A percentile compares a stretch with the other conserved stretches of the same genome.
Evolutionary conservation across 92 coral and sea anemone species (phyloP).

Genomic region (Umimayanthus chanpuru): DNA sequence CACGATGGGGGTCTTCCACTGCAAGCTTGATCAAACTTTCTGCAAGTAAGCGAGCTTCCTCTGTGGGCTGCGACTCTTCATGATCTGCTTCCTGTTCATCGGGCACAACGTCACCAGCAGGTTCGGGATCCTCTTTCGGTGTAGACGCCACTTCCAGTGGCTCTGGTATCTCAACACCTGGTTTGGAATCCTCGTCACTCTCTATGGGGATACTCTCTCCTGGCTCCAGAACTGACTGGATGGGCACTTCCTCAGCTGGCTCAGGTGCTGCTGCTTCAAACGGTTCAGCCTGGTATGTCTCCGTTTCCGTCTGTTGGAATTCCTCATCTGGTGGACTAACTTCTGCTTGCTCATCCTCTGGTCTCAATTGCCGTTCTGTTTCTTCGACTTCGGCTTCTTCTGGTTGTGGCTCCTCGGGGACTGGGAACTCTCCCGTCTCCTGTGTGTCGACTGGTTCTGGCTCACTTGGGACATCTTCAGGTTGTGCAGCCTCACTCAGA

Average conservation of each 20-base stretch:
- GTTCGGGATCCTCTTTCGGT: slow-evolving; percentile 16
- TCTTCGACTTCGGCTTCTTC: not conserved
- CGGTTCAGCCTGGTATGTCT: slow-evolving; percentile 6
- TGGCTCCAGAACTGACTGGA: slow-evolving; percentile 32
- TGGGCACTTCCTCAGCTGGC: slow-evolving; percentile 39
- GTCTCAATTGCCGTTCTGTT: not conserved
- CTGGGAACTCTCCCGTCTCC: not conserved
- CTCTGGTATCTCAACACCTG: slow-evolving; percentile 37
- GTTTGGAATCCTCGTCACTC: slow-evolving; percentile 34
- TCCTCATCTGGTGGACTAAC: slow-evolving; percentile 13
- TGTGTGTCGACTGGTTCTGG: not conserved
- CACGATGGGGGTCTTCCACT: slow-evolving; percentile 15
- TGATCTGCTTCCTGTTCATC: not conserved
- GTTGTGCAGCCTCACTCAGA: not conserved
- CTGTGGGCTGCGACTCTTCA: not conserved
- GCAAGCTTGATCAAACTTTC: slow-evolving; percentile 27
- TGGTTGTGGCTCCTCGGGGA: not conserved
- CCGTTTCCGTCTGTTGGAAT: slow-evolving; percentile 22
- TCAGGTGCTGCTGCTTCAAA: slow-evolving; percentile 26
- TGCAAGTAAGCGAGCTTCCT: slow-evolving; percentile 32
- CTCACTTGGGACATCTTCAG: not conserved
- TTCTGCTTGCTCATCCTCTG: slow-evolving; percentile 39
- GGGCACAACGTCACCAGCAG: not conserved
- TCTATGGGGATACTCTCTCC: slow-evolving; percentile 29
- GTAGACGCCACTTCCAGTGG: slow-evolving; percentile 22